Conservation (phyloP, 2,113 vertebrate genomes). For the Trinectes maculatus region DNA sequence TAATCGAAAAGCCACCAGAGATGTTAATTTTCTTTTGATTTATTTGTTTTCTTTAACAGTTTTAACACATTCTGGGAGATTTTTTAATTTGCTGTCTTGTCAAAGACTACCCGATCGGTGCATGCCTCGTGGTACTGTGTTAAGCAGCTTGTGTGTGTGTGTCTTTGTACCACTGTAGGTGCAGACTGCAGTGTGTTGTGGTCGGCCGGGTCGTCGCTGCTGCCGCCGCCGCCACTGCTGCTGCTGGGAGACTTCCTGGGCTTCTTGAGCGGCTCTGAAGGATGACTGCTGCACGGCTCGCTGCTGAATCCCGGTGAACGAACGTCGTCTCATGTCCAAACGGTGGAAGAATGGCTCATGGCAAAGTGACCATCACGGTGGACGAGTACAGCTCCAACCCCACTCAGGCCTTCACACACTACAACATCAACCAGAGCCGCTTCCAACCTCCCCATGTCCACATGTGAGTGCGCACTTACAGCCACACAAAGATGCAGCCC, state of each 20-base stretch:
- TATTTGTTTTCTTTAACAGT: not conserved
- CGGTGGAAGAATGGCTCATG: slow-evolving; percentile 96
- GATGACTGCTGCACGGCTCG: slow-evolving; percentile 83
- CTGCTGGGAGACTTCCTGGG: slow-evolving; percentile 74
- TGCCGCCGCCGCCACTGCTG: too few species aligned
- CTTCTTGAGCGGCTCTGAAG: slow-evolving; percentile 81
- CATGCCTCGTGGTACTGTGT: not conserved
- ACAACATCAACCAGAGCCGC: slow-evolving; percentile 99
- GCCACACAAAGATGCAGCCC: not conserved
- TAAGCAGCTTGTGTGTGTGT: slow-evolving; percentile 31
- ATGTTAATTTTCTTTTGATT: too few species aligned
- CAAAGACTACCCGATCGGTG: not conserved
- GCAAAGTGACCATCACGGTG: slow-evolving; percentile 96
- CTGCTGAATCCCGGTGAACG: slow-evolving; percentile 89
- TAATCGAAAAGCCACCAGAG: not conserved
- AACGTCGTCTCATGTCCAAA: slow-evolving; percentile 90
- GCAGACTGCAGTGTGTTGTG: slow-evolving; percentile 74
- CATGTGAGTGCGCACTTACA: slow-evolving; percentile 86
- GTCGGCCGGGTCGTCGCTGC: slow-evolving; percentile 55
- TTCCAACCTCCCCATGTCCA: slow-evolving; percentile 98
- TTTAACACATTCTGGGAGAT: not conserved
- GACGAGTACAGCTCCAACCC: slow-evolving; percentile 99
- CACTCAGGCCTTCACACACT: slow-evolving; percentile 97
- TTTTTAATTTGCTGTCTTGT: not conserved
- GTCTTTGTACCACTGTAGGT: slow-evolving; percentile 36